These are phyloP conservation scores for Myrmophylax atrothorax DNA, from an alignment of 2,113 vertebrate genomes.

Conservation along the genomic window DNA sequence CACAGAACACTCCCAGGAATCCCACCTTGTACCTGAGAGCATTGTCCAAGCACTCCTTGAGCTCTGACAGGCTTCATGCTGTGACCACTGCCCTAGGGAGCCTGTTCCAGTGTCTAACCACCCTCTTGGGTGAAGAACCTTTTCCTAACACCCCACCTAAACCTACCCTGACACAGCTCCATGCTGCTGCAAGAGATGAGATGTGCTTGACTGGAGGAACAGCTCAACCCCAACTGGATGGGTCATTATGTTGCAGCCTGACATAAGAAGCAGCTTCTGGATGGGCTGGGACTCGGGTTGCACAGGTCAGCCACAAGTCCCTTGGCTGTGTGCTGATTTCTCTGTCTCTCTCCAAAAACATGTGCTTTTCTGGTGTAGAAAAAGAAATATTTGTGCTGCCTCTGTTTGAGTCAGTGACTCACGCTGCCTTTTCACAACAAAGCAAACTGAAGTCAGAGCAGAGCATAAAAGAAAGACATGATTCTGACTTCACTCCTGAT, in stretches of 20 bases:
- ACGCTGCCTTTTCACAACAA: not conserved
- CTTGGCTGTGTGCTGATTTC: not conserved
- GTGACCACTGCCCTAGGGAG: not conserved
- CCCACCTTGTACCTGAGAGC: not conserved
- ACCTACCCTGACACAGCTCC: not conserved
- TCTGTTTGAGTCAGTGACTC: not conserved
- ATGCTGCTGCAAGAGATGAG: not conserved
- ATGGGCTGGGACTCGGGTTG: not conserved
- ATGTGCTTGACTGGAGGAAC: not conserved
- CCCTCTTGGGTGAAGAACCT: not conserved
- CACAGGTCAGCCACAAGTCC: not conserved
- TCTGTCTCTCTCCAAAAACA: not conserved
- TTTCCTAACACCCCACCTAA: not conserved
- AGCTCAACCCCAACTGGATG: not conserved
- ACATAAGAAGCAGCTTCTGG: not conserved
- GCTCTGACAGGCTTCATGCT: not conserved
- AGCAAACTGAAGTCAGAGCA: not conserved
- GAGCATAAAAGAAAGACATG: not conserved
- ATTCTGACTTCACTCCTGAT: slow-evolving; percentile 6
- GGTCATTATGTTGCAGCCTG: not conserved
- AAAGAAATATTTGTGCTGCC: not conserved
- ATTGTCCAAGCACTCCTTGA: not conserved
- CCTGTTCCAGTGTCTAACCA: not conserved
- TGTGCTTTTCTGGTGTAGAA: not conserved
- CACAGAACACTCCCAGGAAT: not conserved